Conservation (phyloP, 1,140 invertebrate genomes). For the Bombus cullumanus region DNA sequence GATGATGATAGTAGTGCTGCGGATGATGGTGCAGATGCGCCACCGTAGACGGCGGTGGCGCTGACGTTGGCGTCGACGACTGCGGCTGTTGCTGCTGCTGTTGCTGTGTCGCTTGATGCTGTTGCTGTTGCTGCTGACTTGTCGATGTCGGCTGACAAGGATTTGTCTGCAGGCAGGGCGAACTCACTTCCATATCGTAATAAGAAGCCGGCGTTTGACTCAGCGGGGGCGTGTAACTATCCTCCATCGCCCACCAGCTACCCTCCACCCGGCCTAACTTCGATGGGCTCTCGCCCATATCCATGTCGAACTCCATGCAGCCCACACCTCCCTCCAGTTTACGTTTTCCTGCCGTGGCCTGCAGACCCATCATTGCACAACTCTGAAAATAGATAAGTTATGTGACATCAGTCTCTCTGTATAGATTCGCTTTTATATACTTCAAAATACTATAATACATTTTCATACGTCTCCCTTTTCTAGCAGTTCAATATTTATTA, state of each 20-base stretch:
- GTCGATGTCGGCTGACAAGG: slow-evolving; percentile 67
- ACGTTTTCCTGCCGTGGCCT: slow-evolving; percentile 88
- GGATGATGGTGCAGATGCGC: slow-evolving; percentile 65
- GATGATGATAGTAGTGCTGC: slow-evolving; percentile 71
- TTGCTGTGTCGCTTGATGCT: slow-evolving; percentile 39
- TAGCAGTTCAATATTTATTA: neutral
- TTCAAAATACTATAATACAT: neutral
- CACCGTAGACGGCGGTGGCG: slow-evolving; percentile 57
- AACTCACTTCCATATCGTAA: slow-evolving; percentile 76
- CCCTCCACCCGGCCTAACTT: slow-evolving; percentile 80
- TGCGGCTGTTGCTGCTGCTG: slow-evolving; percentile 67
- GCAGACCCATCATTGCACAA: slow-evolving; percentile 90
- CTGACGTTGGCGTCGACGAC: slow-evolving; percentile 41
- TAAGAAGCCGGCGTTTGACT: slow-evolving; percentile 72
- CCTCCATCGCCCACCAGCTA: slow-evolving; percentile 82
- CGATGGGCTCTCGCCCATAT: slow-evolving; percentile 80
- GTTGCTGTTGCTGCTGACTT: slow-evolving; percentile 54
- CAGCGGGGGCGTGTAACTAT: slow-evolving; percentile 71
- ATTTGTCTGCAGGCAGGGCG: slow-evolving; percentile 71
- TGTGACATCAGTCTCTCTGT: neutral
- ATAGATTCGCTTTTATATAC: neutral
- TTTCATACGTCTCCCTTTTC: neutral
- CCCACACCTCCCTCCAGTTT: slow-evolving; percentile 84
- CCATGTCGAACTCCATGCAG: slow-evolving; percentile 82
- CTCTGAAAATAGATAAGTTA: slow-evolving; percentile 83